Evolutionary conservation across 2,888 invertebrate species (phyloP).

Genomic region (Drosophila pseudotalamancana): DNA sequence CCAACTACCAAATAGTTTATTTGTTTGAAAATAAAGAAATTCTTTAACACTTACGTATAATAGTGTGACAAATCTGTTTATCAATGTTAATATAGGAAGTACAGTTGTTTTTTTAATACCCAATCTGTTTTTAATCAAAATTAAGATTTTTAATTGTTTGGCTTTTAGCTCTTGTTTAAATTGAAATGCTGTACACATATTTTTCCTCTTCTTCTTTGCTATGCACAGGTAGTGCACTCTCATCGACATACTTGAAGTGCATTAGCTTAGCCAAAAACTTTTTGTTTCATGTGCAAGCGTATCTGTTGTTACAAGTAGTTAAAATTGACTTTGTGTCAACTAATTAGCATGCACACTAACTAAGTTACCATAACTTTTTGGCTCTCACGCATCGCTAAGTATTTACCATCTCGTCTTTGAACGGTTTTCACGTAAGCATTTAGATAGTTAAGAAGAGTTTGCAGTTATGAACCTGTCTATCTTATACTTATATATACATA

Average conservation of each 20-base stretch:
- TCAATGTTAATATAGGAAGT: too few relatives aligned
- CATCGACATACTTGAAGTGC: background rate
- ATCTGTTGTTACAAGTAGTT: background rate
- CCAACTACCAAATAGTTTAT: constrained; percentile 4
- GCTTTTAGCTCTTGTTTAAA: too few relatives aligned
- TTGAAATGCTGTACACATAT: too few relatives aligned
- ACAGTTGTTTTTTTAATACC: too few relatives aligned
- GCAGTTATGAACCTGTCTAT: background rate
- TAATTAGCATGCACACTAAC: constrained; percentile 16
- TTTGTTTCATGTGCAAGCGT: constrained; percentile 1
- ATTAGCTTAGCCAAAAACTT: constrained; percentile 10
- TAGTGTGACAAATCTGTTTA: too few relatives aligned
- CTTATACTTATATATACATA: too few relatives aligned
- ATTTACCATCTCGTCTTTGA: constrained; percentile 3
- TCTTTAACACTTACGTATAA: background rate
- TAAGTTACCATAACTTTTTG: constrained; percentile 3
- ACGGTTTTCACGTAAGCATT: background rate
- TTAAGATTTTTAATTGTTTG: too few relatives aligned
- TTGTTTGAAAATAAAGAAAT: background rate
- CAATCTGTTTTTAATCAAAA: too few relatives aligned
- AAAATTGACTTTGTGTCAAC: constrained; percentile 15
- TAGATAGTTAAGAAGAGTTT: background rate
- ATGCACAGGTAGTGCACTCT: too few relatives aligned
- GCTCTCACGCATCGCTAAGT: constrained; percentile 11
- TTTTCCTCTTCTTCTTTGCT: background rate